Percentiles rank a stretch among this genome's conserved stretches.
These are phyloP conservation scores for Leptinotarsa undecemlineata DNA, from an alignment of 1,140 invertebrate species.

Conservation along the genomic window DNA sequence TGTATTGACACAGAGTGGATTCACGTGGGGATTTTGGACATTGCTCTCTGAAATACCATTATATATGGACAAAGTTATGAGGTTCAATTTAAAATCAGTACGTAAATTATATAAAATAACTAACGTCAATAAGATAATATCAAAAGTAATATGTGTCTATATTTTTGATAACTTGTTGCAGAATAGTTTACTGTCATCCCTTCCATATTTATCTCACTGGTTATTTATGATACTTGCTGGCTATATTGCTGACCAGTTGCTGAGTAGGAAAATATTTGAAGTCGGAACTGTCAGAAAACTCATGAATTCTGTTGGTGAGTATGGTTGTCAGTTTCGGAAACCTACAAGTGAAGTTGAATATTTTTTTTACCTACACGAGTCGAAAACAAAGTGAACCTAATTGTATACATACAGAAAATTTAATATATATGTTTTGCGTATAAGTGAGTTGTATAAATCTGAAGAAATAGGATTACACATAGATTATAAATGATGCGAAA, in stretches of 20 bases:
- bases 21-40: slow-evolving; percentile 93
- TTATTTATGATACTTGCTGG: slow-evolving; percentile 68
- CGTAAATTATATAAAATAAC: not conserved
- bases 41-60: slow-evolving; percentile 88
- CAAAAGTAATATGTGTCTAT: not conserved
- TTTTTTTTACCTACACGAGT: too few relatives aligned
- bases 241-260: slow-evolving; percentile 64
- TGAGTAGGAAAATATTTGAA: slow-evolving; percentile 60
- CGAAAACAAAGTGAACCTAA: too few relatives aligned
- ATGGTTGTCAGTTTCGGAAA: not conserved
- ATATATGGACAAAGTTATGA: slow-evolving; percentile 82
- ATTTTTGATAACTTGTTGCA: slow-evolving; percentile 49
- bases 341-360: too few relatives aligned
- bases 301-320: slow-evolving; percentile 65
- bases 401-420: too few relatives aligned
- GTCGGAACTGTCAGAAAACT: slow-evolving; percentile 64
- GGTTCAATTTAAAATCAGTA: slow-evolving; percentile 71
- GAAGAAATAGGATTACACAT: too few relatives aligned
- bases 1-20: slow-evolving; percentile 78
- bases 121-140: not conserved
- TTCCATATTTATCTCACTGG: slow-evolving; percentile 79
- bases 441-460: too few relatives aligned
- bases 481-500: too few relatives aligned
- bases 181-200: slow-evolving; percentile 73
- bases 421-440: too few relatives aligned